Conservation (phyloP, 1,140 invertebrate species). For the Heterodera carotae region DNA sequence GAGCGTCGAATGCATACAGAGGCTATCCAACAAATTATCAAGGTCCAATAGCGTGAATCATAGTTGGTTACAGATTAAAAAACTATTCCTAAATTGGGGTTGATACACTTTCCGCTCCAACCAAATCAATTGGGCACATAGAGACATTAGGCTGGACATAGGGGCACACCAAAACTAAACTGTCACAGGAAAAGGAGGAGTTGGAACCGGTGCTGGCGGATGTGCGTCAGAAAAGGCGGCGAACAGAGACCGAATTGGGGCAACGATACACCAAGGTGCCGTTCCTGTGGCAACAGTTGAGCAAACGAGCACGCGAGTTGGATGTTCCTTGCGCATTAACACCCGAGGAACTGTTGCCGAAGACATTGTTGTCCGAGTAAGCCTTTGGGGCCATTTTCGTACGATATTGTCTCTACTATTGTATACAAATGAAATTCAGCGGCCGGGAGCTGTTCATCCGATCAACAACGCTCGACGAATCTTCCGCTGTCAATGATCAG, state of each 20-base stretch:
- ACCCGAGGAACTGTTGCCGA: conserved; percentile 24
- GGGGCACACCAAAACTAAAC: too few species aligned
- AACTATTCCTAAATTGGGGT: too few species aligned
- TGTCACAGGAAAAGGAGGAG: conserved; percentile 1
- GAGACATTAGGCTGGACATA: too few species aligned
- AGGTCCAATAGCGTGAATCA: conserved; percentile 10
- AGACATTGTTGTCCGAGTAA: background rate
- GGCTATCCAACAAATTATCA: conserved; percentile 44
- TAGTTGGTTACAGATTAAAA: too few species aligned
- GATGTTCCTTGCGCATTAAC: conserved; percentile 18
- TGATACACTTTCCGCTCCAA: too few species aligned
- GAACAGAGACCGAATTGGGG: conserved; percentile 25
- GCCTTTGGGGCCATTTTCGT: background rate
- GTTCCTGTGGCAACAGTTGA: conserved; percentile 8
- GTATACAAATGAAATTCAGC: background rate
- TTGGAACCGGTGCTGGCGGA: conserved; percentile 15
- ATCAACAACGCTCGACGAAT: background rate
- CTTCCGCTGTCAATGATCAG: background rate
- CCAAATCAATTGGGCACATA: too few species aligned
- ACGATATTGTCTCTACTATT: too few species aligned
- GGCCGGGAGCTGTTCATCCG: conserved; percentile 2
- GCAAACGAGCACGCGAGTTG: conserved; percentile 17
- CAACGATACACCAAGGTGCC: conserved; percentile 8
- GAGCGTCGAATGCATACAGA: conserved; percentile 41
- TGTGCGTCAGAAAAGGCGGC: conserved; percentile 14